Base-by-base conservation (phyloP, 1,140 invertebrate species). In the Pectinophora gossypiella region DNA sequence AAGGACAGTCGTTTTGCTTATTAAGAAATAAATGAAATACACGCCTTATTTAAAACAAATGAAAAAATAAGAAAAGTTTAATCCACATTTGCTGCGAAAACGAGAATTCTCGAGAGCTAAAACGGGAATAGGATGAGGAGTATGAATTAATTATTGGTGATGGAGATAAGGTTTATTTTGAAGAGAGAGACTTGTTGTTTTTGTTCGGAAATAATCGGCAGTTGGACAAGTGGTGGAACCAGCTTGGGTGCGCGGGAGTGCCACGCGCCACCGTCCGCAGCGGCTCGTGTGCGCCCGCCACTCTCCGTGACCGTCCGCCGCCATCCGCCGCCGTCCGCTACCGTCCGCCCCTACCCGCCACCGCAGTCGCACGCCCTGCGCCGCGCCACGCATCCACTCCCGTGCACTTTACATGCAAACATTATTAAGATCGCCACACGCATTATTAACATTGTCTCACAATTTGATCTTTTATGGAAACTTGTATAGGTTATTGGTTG, bases 1-100 rank as follows among this genome's bases (percentile, higher is more conserved):
- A 67, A 56, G 65, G 64, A 72, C 68, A 72, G 59, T 65, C 61
- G 66, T 55, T 62, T 64, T 35, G 59, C 70, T 79, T 84, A 84
- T 78, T 82, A 79, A 80, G 75, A 82, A 82, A 72, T 76, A 78
- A 79, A 79, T 76, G 64, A 69, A 76, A 68, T 71, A 69, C 68
- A 73, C 62, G 68, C 67, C 64, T 66, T 60, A 56, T 72, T 59
- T 56, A 54, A 61, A 68, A 51, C 48, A 54, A 59, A 60, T 47
- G 27, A 40, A 53, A 64, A 62, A 52, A 47, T 52, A 57, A 57
- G 40, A 58, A 47, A 51, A 21, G 54, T 54, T 60, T 57, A 63
- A 55, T 51, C 54, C 51, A 61, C 54, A 54, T 69, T 68, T 63
- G 55, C 59, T 65, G 47, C 49, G 38, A 64, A 56, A 54, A 54